Percentiles rank a stretch among this genome's conserved stretches.
Conservation (phyloP, 2,113 vertebrate genomes). For the Podarcis muralis region DNA sequence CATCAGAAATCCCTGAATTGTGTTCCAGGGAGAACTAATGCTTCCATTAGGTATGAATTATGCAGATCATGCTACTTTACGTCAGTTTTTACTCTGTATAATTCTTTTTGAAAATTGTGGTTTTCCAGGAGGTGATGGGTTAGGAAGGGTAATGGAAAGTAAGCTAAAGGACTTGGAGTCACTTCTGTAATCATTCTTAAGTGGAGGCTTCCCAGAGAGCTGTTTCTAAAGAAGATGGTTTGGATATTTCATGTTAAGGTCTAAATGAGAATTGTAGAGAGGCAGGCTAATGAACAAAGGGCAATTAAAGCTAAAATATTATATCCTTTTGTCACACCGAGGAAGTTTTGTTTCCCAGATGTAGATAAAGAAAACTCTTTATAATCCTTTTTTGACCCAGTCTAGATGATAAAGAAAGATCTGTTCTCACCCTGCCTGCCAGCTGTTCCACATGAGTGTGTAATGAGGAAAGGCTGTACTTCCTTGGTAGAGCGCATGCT, state of each 20-base stretch:
- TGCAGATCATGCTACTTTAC: neutral
- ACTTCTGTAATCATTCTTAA: neutral
- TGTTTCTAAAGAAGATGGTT: neutral
- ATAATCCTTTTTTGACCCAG: too few species aligned
- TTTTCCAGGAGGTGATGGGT: neutral
- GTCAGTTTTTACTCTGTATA: neutral
- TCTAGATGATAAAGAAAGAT: neutral
- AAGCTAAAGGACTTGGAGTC: neutral
- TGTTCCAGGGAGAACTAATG: neutral
- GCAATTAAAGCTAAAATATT: neutral
- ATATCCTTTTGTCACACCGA: neutral
- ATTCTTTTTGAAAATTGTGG: neutral
- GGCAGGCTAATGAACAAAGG: neutral
- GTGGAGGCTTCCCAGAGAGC: neutral
- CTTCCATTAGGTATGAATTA: neutral
- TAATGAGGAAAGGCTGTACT: neutral
- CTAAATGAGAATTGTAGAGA: constrained; percentile 2
- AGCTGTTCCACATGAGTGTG: neutral
- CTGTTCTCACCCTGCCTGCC: neutral
- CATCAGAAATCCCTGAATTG: neutral
- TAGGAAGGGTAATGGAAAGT: neutral
- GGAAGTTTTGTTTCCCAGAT: neutral
- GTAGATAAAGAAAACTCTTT: neutral
- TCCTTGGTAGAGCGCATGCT: too few species aligned
- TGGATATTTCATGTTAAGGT: neutral